These are phyloP conservation scores for Anguilla obscura DNA, from an alignment of 2,797 vertebrate species.

Conservation along the genomic window DNA sequence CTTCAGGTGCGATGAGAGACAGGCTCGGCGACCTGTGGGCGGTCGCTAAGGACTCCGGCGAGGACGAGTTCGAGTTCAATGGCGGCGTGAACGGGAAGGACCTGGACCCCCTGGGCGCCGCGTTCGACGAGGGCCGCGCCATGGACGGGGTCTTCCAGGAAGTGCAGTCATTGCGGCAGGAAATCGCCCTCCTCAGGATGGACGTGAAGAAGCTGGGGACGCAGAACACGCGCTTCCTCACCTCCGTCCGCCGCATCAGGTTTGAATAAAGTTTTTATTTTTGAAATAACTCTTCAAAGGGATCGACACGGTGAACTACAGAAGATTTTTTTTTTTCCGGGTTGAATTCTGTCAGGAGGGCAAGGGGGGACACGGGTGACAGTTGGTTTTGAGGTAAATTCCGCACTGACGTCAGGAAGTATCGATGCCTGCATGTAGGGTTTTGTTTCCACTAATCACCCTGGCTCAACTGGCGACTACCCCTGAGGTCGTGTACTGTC, in stretches of 20 bases:
- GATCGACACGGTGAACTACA: background rate
- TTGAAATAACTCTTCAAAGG: background rate
- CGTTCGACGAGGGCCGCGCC: conserved; percentile 71
- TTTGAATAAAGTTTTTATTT: background rate
- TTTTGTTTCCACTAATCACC: too few species aligned
- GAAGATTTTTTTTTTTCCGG: too few species aligned
- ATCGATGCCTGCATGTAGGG: too few species aligned
- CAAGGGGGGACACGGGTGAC: background rate
- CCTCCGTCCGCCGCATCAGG: conserved; percentile 73
- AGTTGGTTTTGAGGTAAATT: too few species aligned
- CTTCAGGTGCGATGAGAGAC: conserved; percentile 83
- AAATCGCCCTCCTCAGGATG: conserved; percentile 70
- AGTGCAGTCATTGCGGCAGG: conserved; percentile 73
- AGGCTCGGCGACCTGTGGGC: conserved; percentile 77
- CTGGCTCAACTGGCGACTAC: background rate
- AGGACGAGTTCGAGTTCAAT: conserved; percentile 24
- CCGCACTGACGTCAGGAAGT: too few species aligned
- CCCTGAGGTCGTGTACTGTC: background rate
- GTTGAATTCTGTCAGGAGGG: too few species aligned
- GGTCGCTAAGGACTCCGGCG: conserved; percentile 54
- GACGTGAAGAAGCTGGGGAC: conserved; percentile 74
- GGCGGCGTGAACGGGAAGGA: conserved; percentile 52
- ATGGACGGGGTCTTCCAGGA: conserved; percentile 75
- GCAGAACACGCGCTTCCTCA: conserved; percentile 82
- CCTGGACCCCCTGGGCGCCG: conserved; percentile 62